Evolutionary conservation across 2,113 vertebrate species (phyloP), one percentile per base, ranked within the genome.

Genomic region (Bujurquina vittata): DNA sequence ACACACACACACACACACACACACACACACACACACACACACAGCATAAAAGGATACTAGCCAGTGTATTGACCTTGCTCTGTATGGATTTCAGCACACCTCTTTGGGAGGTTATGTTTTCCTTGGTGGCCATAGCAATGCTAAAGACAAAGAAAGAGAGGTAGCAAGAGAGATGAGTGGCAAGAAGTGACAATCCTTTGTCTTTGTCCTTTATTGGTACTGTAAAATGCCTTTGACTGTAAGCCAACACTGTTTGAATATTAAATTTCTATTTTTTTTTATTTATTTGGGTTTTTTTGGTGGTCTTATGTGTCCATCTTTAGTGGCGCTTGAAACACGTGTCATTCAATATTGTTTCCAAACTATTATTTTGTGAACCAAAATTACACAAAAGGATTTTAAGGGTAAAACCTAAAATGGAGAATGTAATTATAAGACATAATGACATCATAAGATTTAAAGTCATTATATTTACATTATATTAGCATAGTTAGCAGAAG

Each of bases 121-220:
- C 98, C 96, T 99, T 99, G 79, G 98, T 99, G 84, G 97, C 97
- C 98, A 99, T 99, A 90, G 98, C 98, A 91, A 99, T 99, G 94
- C 98, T 99, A 56, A 69, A 87, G 79, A 81, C 69, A 72, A 18
- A 77, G 67, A 73, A 54, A 54, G 29, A 83, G 14, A 84, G 4
- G 55, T 40, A 29, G 23, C 23, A 29, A 49, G 26, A 12, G 15
- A 49, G 23, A 78, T 40, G 1, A 77, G 35, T 76, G 59, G 23
- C 29, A 6, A 81, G n/a, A 75, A 80, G 75, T 52, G 75, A 81
- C 31, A 83, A 88, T 22, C 12, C 15, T 17, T 14, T n/a, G 54
- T 12, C 23, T 26, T 69, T 49, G 43, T 17, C 6, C 17, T 46
- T 77, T 20, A 62, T 59, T 52, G 43, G 54, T 40, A 67, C 31